These are phyloP conservation scores for Dynastes hyllus DNA, from an alignment of 2,888 invertebrate genomes.

Conservation along the genomic window DNA sequence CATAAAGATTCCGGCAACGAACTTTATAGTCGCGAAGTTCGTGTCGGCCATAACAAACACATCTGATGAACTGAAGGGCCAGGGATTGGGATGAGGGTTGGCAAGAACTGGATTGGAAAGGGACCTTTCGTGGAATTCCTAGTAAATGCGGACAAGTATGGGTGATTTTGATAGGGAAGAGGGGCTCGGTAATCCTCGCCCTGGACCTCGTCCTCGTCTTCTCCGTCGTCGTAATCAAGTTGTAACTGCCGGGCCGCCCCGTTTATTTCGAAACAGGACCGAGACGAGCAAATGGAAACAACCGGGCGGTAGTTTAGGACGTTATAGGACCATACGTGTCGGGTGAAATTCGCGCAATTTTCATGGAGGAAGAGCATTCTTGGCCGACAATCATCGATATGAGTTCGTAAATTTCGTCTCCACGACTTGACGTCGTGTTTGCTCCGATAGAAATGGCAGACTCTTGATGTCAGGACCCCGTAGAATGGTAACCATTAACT, in stretches of 20 bases:
- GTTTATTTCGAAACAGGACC: slow-evolving; percentile 35
- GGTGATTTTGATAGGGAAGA: too few relatives aligned
- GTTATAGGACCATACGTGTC: not conserved
- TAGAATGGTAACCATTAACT: too few relatives aligned
- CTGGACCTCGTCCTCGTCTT: not conserved
- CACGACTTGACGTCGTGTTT: too few relatives aligned
- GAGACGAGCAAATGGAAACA: slow-evolving; percentile 27
- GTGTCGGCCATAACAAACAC: slow-evolving; percentile 35
- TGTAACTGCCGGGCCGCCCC: slow-evolving; percentile 11
- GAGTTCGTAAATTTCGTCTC: too few relatives aligned
- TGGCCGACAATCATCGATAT: too few relatives aligned
- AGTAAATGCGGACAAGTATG: too few relatives aligned
- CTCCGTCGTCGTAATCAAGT: slow-evolving; percentile 22
- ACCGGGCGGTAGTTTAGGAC: not conserved
- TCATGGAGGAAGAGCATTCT: too few relatives aligned
- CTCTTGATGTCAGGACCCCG: too few relatives aligned
- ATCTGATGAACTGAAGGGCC: slow-evolving; percentile 31
- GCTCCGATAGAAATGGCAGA: too few relatives aligned
- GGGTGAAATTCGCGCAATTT: too few relatives aligned
- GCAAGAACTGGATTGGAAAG: not conserved
- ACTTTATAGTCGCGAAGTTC: slow-evolving; percentile 34
- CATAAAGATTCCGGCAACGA: slow-evolving; percentile 32
- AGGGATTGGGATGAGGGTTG: not conserved
- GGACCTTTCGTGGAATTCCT: not conserved
- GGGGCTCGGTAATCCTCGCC: not conserved